Conservation (phyloP, 1,140 invertebrate species). For the Calycopis cecrops region DNA sequence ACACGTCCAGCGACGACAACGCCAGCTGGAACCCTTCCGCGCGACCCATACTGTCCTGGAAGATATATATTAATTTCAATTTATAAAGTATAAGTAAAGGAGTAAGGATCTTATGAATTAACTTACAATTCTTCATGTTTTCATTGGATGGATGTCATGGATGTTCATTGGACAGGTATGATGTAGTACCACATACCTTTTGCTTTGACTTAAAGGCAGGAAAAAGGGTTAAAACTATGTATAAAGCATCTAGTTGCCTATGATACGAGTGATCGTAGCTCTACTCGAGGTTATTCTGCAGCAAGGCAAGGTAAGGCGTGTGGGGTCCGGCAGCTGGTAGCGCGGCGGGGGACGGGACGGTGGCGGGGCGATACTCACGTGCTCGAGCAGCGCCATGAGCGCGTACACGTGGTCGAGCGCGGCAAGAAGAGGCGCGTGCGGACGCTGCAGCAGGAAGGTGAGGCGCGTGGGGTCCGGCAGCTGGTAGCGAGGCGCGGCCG, state of each 20-base stretch:
- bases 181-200: too few relatives aligned
- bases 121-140: too few relatives aligned
- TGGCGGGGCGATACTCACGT: conserved; percentile 53
- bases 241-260: too few relatives aligned
- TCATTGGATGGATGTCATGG: too few relatives aligned
- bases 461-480: conserved; percentile 83
- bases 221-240: too few relatives aligned
- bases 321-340: not conserved
- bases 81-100: not conserved
- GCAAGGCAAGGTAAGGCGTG: too few relatives aligned
- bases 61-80: conserved; percentile 11
- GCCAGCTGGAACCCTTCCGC: conserved; percentile 79
- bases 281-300: too few relatives aligned
- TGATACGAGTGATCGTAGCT: too few relatives aligned
- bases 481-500: conserved; percentile 86
- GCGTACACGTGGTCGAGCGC: conserved; percentile 90
- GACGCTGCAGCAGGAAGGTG: conserved; percentile 88
- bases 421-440: conserved; percentile 87
- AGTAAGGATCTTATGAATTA: too few relatives aligned
- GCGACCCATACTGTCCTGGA: conserved; percentile 43
- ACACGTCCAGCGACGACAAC: conserved; percentile 82
- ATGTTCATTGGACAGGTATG: too few relatives aligned
- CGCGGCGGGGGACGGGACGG: too few relatives aligned
- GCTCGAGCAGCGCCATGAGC: conserved; percentile 87
- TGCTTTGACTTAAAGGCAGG: too few relatives aligned